Base-by-base conservation (phyloP, 2,888 invertebrate genomes). In the Temnothorax unifasciatus region DNA sequence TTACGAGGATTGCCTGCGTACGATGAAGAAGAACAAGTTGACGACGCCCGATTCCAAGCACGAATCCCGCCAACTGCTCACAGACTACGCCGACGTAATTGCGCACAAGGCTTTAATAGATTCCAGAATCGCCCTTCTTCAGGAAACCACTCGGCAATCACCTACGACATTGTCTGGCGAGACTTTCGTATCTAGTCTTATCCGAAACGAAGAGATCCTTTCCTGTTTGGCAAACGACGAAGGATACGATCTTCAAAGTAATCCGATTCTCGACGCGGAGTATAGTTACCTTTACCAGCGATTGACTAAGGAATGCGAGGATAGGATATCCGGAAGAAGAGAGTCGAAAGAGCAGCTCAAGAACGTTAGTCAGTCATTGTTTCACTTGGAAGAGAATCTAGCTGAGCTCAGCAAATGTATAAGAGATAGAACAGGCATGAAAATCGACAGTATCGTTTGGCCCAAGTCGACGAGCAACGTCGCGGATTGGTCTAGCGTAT, bases 71-170 rank as follows among this genome's bases (percentile, higher is more conserved):
- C 95, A 95, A 74, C 92, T 97, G 50, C 93, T 97, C 82, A 95
- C 96, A 63, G 97, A 97, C 93, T 97, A 97, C 92, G 97, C 97
- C 18, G 97, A 97, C 92, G 96, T 97, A 79, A 95, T 97, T 69
- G 97, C 97, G 47, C 97, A 97, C 90, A 97, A 97, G 94, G 97
- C 97, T 59, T 95, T 98, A 84, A 96, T 98, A 79, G 97, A 98
- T 95, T 97, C 97, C 79, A 96, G 97, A 91, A 96, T 97, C 90
- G 96, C 96, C 71, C 96, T 97, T 73, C 95, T 97, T 69, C 96
- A 96, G 89, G 96, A 96, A 75, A 89, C 83, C 59, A 79, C 88
- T 73, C 85, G 76, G 50, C 90, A 88, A 54, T 25, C 79, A 29
- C 11, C 73, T 52, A 83, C 83, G 38, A 68, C 68, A 44, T 93